These are phyloP conservation scores for Heliconius hermathena DNA, from an alignment of 1,140 invertebrate genomes.

Conservation along the genomic window DNA sequence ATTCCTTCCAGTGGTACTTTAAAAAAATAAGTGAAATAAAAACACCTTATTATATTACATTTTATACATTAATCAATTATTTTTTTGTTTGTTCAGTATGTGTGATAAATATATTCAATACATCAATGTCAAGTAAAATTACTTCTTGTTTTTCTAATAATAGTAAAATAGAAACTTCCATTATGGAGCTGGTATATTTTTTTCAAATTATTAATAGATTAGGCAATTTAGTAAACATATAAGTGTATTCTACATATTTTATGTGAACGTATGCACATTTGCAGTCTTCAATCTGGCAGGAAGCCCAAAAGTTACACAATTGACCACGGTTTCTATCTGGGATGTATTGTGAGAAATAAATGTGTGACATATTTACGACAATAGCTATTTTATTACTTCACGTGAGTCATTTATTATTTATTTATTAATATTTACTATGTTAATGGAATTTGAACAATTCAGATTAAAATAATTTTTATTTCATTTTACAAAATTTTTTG, in stretches of 20 bases:
- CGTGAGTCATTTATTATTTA: background rate
- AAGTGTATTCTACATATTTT: background rate
- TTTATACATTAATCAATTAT: too few relatives aligned
- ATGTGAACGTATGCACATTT: conserved; percentile 34
- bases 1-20: too few relatives aligned
- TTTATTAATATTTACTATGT: background rate
- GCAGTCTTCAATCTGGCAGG: conserved; percentile 48
- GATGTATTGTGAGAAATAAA: conserved; percentile 34
- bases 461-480: too few relatives aligned
- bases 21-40: too few relatives aligned
- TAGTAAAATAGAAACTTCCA: background rate
- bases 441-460: too few relatives aligned
- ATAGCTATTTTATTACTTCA: background rate
- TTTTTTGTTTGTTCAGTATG: too few relatives aligned
- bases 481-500: too few relatives aligned
- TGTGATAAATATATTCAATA: background rate
- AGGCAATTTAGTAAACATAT: background rate
- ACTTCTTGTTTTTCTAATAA: background rate
- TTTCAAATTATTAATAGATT: background rate
- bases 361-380: conserved; percentile 7
- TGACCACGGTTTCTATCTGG: conserved; percentile 43
- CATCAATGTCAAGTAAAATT: background rate
- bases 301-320: conserved; percentile 55
- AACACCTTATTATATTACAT: too few relatives aligned
- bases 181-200: background rate